Conservation (phyloP, 1,140 invertebrate genomes). For the Littorina saxatilis region DNA sequence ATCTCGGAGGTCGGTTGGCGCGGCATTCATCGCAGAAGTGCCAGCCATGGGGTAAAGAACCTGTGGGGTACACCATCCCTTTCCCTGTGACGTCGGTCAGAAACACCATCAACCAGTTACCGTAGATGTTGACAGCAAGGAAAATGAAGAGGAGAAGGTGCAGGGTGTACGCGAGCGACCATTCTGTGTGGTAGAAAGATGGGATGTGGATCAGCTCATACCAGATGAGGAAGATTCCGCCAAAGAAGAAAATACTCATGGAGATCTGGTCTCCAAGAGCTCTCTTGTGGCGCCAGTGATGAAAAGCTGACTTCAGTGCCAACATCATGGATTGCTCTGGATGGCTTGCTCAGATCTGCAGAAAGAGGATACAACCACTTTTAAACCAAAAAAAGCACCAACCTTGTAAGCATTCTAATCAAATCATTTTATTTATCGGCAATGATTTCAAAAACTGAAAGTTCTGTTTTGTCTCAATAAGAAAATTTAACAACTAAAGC, state of each 20-base stretch:
- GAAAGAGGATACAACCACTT: too few relatives aligned
- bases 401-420: too few relatives aligned
- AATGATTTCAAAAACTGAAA: too few relatives aligned
- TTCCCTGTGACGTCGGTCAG: conserved; percentile 47
- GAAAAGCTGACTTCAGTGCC: neutral
- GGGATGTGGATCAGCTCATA: conserved; percentile 52
- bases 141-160: conserved; percentile 36
- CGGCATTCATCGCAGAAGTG: conserved; percentile 54
- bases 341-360: too few relatives aligned
- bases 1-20: conserved; percentile 64
- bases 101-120: conserved; percentile 51
- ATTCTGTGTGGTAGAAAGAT: conserved; percentile 43
- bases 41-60: conserved; percentile 51
- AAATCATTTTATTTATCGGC: too few relatives aligned
- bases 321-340: too few relatives aligned
- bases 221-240: conserved; percentile 54
- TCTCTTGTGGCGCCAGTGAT: neutral
- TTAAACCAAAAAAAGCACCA: too few relatives aligned
- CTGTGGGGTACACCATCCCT: conserved; percentile 9
- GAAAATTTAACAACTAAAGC: too few relatives aligned
- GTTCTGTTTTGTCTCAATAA: too few relatives aligned
- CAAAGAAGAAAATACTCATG: conserved; percentile 44
- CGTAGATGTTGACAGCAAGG: conserved; percentile 54
- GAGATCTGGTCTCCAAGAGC: conserved; percentile 15
- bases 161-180: neutral